Evolutionary conservation across 2,888 invertebrate genomes (phyloP), one percentile per base, ranked within the genome.

Genomic region (Andrena marginata): DNA sequence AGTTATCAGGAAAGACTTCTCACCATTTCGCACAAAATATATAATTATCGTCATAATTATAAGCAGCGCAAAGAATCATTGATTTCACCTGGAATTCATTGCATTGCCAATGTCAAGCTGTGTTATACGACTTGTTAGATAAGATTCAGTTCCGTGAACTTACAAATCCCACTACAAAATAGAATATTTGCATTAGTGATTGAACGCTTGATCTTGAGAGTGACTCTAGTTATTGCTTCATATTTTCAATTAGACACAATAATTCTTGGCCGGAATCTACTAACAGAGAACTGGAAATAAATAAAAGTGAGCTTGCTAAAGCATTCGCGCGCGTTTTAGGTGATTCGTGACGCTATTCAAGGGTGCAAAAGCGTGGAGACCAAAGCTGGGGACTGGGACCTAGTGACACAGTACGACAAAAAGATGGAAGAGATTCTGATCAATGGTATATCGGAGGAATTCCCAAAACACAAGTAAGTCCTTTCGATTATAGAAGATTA

Each of bases 321-420:
- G 5, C 5, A 13, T 29, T 8, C 31, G 16, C 10, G 26, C 59
- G 29, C 74, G 31, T 80, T 84, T 26, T 69, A 93, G 92, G 81
- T 92, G 4, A 93, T 93, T 54, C 86, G 89, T 60, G 90, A 91
- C 3, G 92, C 92, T 1, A 90, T 93, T 56, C 85, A 90, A 71
- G 90, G 89, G 4, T 84, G 59, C 16, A 80, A 82, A 13, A 71
- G 60, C 2, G 89, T 96, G 10, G 95, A 95, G 87, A 95, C 95
- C 3, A 97, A 97, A 94, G 95, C 95, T 5, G 95, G 95, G 68
- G 95, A 96, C 85, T 96, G 96, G 92, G 97, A 98, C 94, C 94
- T 98, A 42, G 98, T 98, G 6, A 98, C 98, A 2, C 96, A 97
- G 90, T 97, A 97, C 83, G 98, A 98, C 92, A 95, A 95, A 90